Evolutionary conservation across 2,113 vertebrate species (phyloP).

Genomic region (Penelope pileata): DNA sequence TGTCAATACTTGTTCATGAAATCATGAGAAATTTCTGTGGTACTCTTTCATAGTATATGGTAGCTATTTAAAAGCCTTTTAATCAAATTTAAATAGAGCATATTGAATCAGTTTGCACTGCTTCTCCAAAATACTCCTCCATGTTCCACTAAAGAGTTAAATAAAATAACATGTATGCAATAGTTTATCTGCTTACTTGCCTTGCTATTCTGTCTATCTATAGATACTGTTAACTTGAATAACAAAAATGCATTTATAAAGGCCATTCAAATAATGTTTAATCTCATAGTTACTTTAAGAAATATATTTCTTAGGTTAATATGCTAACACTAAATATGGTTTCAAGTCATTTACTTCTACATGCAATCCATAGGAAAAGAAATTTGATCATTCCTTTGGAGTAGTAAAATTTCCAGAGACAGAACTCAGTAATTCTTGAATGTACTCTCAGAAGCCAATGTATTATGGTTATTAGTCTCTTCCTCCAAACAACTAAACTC

Average conservation of each 20-base stretch:
- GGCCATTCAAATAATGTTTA: neutral
- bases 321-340: neutral
- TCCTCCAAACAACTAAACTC: neutral
- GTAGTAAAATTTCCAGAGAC: neutral
- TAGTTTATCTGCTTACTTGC: neutral
- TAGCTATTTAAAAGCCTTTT: neutral
- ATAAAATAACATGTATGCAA: neutral
- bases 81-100: neutral
- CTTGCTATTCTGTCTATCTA: neutral
- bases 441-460: neutral
- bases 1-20: constrained; percentile 34
- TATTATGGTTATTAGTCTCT: neutral
- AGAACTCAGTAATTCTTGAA: neutral
- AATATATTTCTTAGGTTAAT: neutral
- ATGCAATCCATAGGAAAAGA: neutral
- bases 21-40: neutral
- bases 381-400: neutral
- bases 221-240: neutral
- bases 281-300: neutral
- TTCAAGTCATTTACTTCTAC: neutral
- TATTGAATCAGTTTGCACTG: neutral
- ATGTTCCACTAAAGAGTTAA: neutral
- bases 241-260: neutral
- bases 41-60: neutral
- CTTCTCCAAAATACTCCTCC: neutral